Conservation (phyloP, 2,797 vertebrate genomes). For the Hippoglossus hippoglossus region DNA sequence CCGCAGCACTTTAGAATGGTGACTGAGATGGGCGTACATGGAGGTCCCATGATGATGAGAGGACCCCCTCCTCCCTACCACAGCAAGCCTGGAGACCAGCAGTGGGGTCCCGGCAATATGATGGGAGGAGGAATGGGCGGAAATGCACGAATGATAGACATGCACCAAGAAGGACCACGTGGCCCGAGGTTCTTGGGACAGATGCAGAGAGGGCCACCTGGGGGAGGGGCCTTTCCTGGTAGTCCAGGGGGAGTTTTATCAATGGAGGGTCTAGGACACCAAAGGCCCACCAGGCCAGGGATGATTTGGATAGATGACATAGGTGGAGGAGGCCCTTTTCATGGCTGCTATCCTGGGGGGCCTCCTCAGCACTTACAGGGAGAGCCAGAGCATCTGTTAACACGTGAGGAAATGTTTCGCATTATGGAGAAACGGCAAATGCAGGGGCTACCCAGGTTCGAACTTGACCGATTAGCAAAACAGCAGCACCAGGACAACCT, state of each 20-base stretch:
- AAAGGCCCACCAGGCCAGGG: slow-evolving; percentile 88
- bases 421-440: slow-evolving; percentile 92
- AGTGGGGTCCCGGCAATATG: slow-evolving; percentile 87
- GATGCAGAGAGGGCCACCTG: slow-evolving; percentile 85
- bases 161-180: slow-evolving; percentile 83
- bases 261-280: slow-evolving; percentile 89
- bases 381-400: slow-evolving; percentile 89
- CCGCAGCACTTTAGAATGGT: slow-evolving; percentile 86
- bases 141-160: slow-evolving; percentile 81
- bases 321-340: slow-evolving; percentile 87
- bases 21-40: slow-evolving; percentile 82
- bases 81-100: slow-evolving; percentile 93
- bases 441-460: slow-evolving; percentile 89
- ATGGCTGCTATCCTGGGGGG: slow-evolving; percentile 88
- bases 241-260: slow-evolving; percentile 88
- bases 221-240: slow-evolving; percentile 79
- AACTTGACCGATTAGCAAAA: slow-evolving; percentile 91
- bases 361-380: slow-evolving; percentile 85
- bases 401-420: slow-evolving; percentile 92
- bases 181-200: slow-evolving; percentile 90
- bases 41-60: slow-evolving; percentile 89
- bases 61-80: slow-evolving; percentile 97
- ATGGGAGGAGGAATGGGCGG: slow-evolving; percentile 88
- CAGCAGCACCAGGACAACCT: slow-evolving; percentile 84
- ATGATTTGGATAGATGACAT: slow-evolving; percentile 95